Evolutionary conservation across 2,888 invertebrate genomes (phyloP).

Genomic region (Acleris emargana): DNA sequence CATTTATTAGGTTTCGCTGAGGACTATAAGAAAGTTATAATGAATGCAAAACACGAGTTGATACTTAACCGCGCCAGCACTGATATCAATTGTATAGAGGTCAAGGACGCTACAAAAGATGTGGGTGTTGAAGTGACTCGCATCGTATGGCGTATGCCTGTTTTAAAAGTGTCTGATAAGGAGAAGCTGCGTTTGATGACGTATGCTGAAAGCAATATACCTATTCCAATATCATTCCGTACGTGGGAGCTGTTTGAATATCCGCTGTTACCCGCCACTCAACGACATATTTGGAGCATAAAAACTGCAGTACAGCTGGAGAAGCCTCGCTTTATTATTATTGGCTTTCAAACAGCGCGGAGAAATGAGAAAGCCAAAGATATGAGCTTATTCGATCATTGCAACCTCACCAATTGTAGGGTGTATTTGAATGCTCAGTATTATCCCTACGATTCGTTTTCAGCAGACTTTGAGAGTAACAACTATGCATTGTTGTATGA

Average conservation of each 20-base stretch:
- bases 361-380: slow-evolving; percentile 23
- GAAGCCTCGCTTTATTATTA: slow-evolving; percentile 33
- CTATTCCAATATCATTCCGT: slow-evolving; percentile 16
- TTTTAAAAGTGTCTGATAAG: slow-evolving; percentile 24
- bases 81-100: slow-evolving; percentile 3
- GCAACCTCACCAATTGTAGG: slow-evolving; percentile 11
- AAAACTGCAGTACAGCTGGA: slow-evolving; percentile 24
- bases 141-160: slow-evolving; percentile 21
- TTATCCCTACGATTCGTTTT: slow-evolving; percentile 24
- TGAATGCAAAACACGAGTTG: slow-evolving; percentile 36
- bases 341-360: slow-evolving; percentile 28
- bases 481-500: slow-evolving; percentile 18
- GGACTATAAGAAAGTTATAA: slow-evolving; percentile 31
- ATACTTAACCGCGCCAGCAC: slow-evolving; percentile 19
- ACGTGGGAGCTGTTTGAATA: slow-evolving; percentile 27
- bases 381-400: slow-evolving; percentile 34
- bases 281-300: slow-evolving; percentile 19
- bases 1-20: slow-evolving; percentile 34
- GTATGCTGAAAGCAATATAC: slow-evolving; percentile 1
- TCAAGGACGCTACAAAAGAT: background rate
- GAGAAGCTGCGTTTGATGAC: slow-evolving; percentile 22
- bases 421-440: slow-evolving; percentile 18
- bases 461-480: slow-evolving; percentile 9
- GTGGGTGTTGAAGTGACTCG: slow-evolving; percentile 1
- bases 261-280: slow-evolving; percentile 3